Base-by-base conservation (phyloP, 2,888 invertebrate species). In the Ellobium chinense region DNA sequence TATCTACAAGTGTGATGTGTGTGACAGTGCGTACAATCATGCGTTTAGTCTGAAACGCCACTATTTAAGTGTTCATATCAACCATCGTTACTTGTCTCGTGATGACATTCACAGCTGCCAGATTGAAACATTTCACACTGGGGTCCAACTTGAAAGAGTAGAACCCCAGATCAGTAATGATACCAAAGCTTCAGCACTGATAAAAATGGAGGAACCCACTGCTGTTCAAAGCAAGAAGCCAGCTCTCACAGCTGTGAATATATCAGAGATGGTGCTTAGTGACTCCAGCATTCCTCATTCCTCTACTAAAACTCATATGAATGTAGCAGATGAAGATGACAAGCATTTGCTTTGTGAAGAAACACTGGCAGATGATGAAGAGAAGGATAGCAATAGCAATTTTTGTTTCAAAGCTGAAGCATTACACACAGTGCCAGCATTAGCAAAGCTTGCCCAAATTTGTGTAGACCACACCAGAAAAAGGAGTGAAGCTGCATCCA, bases 1-100 rank as follows among this genome's bases (percentile, higher is more conserved):
- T 91, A 93, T 73, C 92, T 94, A 88, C 91, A 94, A 85, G 70
- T 94, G 94, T 90, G 94, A 94, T 85, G 92, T 94, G n/a, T 94
- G 94, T 87, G 86, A 90, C 1, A 92, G 93, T 1, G 89, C 92
- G 2, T 94, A 94, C 85, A 90, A 93, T 63, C 93, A 94, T 81
- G 92, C 93, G 34, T 94, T 94, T 84, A 94, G 94, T 84, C 89
- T 94, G 14, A 94, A 94, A 82, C 89, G 94, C 54, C 94, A 94
- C 86, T 94, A 93, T 84, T 87, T 94, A 46, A 90, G 94, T 34
- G 92, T 91, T 81, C 94, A 94, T 85, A 91, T 94, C 56, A 94
- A 94, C 85, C 91, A 91, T 82, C 90, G 91, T 58, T 94, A 93
- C 85, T 86, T 94, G 54, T 92, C 92, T 34, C 89, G 89, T 31